phyloP scores from a whole-genome alignment of 2,888 invertebrate genomes.

The Apotomis capreana region DNA sequence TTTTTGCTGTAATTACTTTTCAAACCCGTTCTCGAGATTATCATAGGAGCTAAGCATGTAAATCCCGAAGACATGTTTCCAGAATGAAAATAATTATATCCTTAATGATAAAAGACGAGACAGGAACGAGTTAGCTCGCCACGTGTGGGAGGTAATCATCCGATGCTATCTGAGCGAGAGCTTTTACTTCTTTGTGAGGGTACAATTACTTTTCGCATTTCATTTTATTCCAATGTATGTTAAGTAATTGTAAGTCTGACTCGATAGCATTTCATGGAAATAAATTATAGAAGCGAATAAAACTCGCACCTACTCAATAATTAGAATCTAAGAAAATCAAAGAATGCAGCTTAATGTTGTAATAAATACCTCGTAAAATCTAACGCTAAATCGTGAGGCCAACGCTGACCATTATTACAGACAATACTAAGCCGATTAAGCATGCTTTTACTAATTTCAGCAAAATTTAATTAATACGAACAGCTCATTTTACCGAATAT shows the following conservation, averaged over 20 bases:
- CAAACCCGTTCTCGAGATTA: slow-evolving; percentile 25
- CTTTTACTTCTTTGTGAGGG: slow-evolving; percentile 51
- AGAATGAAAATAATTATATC: slow-evolving; percentile 49
- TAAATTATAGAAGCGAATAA: slow-evolving; percentile 26
- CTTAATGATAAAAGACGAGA: slow-evolving; percentile 69
- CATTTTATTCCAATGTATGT: slow-evolving; percentile 13
- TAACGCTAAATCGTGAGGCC: slow-evolving; percentile 54
- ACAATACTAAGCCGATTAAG: slow-evolving; percentile 16
- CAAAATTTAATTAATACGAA: slow-evolving; percentile 4
- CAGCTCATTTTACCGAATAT: slow-evolving; percentile 4
- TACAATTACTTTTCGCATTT: slow-evolving; percentile 13
- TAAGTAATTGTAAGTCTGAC: not conserved
- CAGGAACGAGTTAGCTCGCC: slow-evolving; percentile 61
- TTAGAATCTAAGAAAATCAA: slow-evolving; percentile 53
- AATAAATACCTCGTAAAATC: slow-evolving; percentile 63
- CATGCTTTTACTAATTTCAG: slow-evolving; percentile 7
- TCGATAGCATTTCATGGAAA: slow-evolving; percentile 3
- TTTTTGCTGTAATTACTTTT: slow-evolving; percentile 24
- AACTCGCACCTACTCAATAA: slow-evolving; percentile 46
- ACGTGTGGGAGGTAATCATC: slow-evolving; percentile 69
- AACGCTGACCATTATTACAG: slow-evolving; percentile 44
- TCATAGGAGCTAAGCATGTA: slow-evolving; percentile 30
- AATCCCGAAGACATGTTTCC: slow-evolving; percentile 29
- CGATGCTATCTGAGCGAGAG: slow-evolving; percentile 64
- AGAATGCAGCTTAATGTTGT: slow-evolving; percentile 56